A percentile compares a stretch with the other conserved stretches of the same genome.
These are phyloP conservation scores for Bungarus multicinctus DNA, from an alignment of 2,113 vertebrate species.

Conservation along the genomic window DNA sequence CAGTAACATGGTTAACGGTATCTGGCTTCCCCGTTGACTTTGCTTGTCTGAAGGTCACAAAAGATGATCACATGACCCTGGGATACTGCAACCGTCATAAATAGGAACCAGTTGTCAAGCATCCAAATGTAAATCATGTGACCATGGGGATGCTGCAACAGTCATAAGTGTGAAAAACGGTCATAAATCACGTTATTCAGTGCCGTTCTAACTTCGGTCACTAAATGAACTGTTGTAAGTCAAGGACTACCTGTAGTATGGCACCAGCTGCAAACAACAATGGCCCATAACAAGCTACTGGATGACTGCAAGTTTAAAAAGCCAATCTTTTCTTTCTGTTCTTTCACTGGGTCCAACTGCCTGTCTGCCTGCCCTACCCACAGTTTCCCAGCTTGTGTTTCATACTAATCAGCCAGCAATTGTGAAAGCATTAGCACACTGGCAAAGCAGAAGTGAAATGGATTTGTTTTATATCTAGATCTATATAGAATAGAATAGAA, in stretches of 20 bases:
- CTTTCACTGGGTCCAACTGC: too few species aligned
- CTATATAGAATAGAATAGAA: too few species aligned
- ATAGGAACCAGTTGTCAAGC: not conserved
- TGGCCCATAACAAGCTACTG: not conserved
- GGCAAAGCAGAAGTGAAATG: too few species aligned
- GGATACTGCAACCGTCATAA: too few species aligned
- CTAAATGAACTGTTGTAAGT: not conserved
- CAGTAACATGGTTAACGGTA: not conserved
- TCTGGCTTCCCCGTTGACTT: not conserved
- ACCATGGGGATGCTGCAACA: not conserved
- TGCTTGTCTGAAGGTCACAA: not conserved
- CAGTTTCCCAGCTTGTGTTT: too few species aligned
- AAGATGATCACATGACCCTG: not conserved
- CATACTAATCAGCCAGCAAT: too few species aligned
- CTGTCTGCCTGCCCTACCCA: too few species aligned
- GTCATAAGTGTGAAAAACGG: not conserved
- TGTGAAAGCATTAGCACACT: too few species aligned
- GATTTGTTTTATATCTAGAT: not conserved
- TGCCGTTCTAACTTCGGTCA: not conserved
- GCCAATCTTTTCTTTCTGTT: too few species aligned
- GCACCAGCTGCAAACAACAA: not conserved
- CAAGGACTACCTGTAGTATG: not conserved
- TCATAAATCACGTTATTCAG: not conserved
- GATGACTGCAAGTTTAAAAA: not conserved
- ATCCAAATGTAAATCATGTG: not conserved